These are phyloP conservation scores for Rhynchophorus ferrugineus DNA, from an alignment of 1,140 invertebrate species.

Conservation along the genomic window DNA sequence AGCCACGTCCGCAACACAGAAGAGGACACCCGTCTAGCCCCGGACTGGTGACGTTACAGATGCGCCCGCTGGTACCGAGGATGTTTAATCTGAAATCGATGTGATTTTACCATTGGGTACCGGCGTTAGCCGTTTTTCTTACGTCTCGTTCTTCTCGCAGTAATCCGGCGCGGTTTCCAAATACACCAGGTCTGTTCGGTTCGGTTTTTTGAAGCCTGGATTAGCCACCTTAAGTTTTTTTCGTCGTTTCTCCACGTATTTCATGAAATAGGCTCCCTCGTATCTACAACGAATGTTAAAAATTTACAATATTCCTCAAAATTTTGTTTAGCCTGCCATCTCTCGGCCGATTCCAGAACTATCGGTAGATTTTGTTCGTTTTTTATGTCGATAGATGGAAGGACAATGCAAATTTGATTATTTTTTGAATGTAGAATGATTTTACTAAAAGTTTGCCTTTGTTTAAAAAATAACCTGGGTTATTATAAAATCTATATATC, in stretches of 20 bases:
- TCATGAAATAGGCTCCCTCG: slow-evolving; percentile 73
- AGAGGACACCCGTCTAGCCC: slow-evolving; percentile 75
- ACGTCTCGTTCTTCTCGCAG: slow-evolving; percentile 79
- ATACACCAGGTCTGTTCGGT: slow-evolving; percentile 76
- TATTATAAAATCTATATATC: no score
- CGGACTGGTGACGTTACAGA: slow-evolving; percentile 74
- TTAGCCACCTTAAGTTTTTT: slow-evolving; percentile 62
- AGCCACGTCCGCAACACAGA: slow-evolving; percentile 87
- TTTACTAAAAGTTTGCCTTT: no score
- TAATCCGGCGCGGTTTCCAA: slow-evolving; percentile 80
- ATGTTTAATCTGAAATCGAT: slow-evolving; percentile 60
- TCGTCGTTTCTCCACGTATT: slow-evolving; percentile 57
- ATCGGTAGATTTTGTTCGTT: no score
- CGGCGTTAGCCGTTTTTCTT: no score
- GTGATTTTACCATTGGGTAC: no score
- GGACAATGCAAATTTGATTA: no score
- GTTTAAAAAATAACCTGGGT: no score
- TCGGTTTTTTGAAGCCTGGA: slow-evolving; percentile 70
- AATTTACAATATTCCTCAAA: no score
- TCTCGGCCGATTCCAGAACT: no score
- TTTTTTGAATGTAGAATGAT: no score
- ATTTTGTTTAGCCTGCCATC: no score
- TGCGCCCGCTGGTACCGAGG: slow-evolving; percentile 73
- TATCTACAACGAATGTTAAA: slow-evolving; percentile 41
- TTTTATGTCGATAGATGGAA: no score